Evolutionary conservation across 2,797 vertebrate genomes (phyloP).

Genomic region (Eurystomus glaucurus): DNA sequence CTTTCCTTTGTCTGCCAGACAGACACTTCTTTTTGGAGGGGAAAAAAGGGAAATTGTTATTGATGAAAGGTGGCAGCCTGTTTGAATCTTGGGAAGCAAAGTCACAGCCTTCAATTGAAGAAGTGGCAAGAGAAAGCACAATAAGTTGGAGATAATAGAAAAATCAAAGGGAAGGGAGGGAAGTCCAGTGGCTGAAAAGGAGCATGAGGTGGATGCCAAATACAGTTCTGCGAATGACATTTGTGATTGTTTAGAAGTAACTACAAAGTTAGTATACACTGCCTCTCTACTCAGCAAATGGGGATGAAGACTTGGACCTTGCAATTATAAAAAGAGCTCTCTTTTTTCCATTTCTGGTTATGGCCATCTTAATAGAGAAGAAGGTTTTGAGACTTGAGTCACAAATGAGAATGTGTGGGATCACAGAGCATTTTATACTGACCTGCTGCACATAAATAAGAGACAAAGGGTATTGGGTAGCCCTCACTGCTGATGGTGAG

Average conservation of each 20-base stretch:
- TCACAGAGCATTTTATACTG: neutral
- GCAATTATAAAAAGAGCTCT: neutral
- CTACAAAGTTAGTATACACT: neutral
- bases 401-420: neutral
- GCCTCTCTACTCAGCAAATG: neutral
- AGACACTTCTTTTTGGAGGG: conserved; percentile 21
- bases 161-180: neutral
- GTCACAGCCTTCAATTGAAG: neutral
- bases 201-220: neutral
- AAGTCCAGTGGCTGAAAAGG: neutral
- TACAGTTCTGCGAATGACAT: neutral
- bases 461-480: neutral
- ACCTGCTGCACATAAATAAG: neutral
- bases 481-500: neutral
- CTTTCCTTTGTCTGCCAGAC: conserved; percentile 53
- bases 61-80: conserved; percentile 42
- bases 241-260: neutral
- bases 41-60: neutral
- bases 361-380: neutral
- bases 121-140: neutral
- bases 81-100: conserved; percentile 28
- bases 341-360: neutral
- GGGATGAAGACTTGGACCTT: neutral
- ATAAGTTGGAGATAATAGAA: neutral
- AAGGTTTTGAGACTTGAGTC: neutral